phyloP scores from a whole-genome alignment of 2,888 invertebrate species.

The Stenchaetothrips biformis region DNA sequence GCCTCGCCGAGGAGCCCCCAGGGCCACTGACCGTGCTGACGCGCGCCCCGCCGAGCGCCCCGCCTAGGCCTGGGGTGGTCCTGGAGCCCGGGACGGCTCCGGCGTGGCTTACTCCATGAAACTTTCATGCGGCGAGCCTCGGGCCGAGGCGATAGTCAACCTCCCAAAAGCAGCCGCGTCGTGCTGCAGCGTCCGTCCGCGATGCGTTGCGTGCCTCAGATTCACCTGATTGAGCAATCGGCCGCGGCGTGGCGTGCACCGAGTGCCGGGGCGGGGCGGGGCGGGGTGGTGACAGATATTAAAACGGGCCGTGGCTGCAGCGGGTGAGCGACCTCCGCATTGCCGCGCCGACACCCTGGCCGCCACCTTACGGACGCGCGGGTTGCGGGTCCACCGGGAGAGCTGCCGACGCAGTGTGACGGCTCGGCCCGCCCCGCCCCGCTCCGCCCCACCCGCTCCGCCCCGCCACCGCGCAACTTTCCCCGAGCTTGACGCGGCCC shows the following conservation, averaged over 20 bases:
- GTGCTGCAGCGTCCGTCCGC: neutral
- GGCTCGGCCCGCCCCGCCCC: neutral
- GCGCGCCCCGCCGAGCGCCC: too few relatives aligned
- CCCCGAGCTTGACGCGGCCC: neutral
- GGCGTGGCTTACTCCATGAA: neutral
- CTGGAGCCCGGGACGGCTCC: too few relatives aligned
- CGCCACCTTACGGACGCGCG: too few relatives aligned
- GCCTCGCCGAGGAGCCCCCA: too few relatives aligned
- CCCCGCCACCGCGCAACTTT: conserved; percentile 7
- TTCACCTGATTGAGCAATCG: neutral
- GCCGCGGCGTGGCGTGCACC: neutral
- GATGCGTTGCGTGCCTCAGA: neutral
- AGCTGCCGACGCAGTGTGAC: neutral
- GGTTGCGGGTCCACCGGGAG: too few relatives aligned
- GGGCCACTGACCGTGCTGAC: too few relatives aligned
- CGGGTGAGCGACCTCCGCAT: neutral
- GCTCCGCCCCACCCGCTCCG: neutral
- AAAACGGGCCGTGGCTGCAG: neutral
- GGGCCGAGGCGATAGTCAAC: neutral
- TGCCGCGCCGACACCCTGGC: too few relatives aligned
- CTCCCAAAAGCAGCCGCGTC: neutral
- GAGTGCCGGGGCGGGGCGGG: neutral
- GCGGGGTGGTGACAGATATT: neutral
- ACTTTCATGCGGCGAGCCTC: conserved; percentile 17
- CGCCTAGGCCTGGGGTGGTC: too few relatives aligned